These are phyloP conservation scores for Mesitornis unicolor DNA, from an alignment of 2,113 vertebrate genomes.

Conservation along the genomic window DNA sequence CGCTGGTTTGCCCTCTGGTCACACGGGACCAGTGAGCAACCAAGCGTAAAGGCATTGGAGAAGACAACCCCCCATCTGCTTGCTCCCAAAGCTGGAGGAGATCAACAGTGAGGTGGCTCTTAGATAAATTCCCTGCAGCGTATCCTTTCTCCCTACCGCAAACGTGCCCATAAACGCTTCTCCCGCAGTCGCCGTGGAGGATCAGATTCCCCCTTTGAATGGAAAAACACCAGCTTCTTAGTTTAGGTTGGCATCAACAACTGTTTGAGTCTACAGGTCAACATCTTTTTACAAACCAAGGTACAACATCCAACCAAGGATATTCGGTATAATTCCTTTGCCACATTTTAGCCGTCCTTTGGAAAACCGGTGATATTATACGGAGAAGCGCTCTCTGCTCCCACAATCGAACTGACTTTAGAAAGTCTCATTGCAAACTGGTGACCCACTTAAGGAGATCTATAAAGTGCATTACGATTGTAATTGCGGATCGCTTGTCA, in stretches of 20 bases:
- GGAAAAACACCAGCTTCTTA: neutral
- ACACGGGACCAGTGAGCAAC: neutral
- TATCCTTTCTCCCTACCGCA: neutral
- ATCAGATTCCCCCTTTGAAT: neutral
- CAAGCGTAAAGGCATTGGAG: neutral
- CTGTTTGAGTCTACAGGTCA: neutral
- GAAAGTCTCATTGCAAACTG: neutral
- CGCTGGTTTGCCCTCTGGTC: neutral
- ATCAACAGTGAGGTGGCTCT: neutral
- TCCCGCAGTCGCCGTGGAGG: neutral
- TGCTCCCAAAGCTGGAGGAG: neutral
- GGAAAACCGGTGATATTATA: fast-evolving
- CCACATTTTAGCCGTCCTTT: neutral
- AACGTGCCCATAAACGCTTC: neutral
- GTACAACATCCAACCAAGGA: neutral
- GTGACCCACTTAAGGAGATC: constrained; percentile 15
- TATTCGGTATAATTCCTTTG: neutral
- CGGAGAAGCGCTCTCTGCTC: neutral
- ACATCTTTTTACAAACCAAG: neutral
- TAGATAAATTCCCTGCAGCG: neutral
- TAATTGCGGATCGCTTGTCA: neutral
- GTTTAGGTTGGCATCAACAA: neutral
- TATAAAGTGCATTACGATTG: neutral
- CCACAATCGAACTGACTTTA: neutral
- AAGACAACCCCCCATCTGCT: constrained; percentile 46